Evolutionary conservation across 2,888 invertebrate species (phyloP), one percentile per base, ranked within the genome.

Genomic region (Abscondita cerata): DNA sequence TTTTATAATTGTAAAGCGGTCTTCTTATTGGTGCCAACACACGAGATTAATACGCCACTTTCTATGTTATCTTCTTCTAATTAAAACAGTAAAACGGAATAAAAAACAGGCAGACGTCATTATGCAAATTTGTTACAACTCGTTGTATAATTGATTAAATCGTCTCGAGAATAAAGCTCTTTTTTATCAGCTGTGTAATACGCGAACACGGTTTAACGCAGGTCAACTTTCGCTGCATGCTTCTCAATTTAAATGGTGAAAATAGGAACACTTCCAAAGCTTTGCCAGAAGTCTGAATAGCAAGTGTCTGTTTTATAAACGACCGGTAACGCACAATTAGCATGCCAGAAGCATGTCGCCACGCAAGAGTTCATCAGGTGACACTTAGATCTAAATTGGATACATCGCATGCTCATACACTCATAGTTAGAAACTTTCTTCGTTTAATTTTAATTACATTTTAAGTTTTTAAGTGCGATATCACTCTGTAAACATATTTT

Each of bases 1-100:
- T 76, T 75, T 76, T 72, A 73, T 78, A 77, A 78, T 78, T 77
- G 77, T 70, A 77, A 73, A 76, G 76, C 78, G 76, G 76, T 72
- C 52, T 59, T 58, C 55, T 60, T 60, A 66, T 61, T 62, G 68
- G 73, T 73, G 72, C 71, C 73, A 64, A 71, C 75, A 73, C n/a
- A 75, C 72, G 72, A 34, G 55, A 41, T 50, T 65, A 59, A 47
- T 59, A 62, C 11, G 36, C 5, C 15, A 40, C 15, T 44, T n/a
- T 44, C 25, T 25, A 2, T 25, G 2, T 25, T 25, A 25, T 25
- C 25, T 25, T 25, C 25, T 25, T 4, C 25, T 25, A 25, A 25
- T 25, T 25, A 6, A n/a, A 2, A 25, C 25, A 25, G 25, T 25
- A 25, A n/a, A n/a, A 25, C 25, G 25, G n/a, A n/a, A n/a, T n/a